A percentile compares a stretch with the other conserved stretches of the same genome.
phyloP scores from a whole-genome alignment of 2,888 invertebrate species.

The Cyaniris semiargus region DNA sequence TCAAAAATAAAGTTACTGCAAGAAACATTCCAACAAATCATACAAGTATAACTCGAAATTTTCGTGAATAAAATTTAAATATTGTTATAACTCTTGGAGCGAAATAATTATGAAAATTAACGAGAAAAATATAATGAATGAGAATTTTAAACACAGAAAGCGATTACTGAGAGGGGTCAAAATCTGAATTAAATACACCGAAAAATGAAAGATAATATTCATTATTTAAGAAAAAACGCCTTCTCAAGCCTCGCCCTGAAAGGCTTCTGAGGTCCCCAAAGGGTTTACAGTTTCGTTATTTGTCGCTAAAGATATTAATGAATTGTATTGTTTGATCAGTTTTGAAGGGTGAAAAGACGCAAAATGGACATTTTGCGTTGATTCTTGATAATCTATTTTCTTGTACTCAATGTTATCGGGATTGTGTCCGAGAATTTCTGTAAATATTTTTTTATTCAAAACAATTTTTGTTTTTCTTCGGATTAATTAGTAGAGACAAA shows the following conservation, averaged over 20 bases:
- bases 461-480: background rate
- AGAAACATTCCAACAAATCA: background rate
- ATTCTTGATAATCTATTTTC: background rate
- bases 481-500: too few species aligned
- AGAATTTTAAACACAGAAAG: conserved; percentile 9
- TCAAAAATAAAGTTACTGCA: background rate
- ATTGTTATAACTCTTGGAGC: conserved; percentile 10
- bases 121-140: conserved; percentile 9
- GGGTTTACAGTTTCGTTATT: conserved; percentile 15
- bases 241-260: background rate
- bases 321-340: conserved; percentile 17
- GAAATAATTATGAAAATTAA: conserved; percentile 15
- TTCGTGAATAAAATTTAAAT: background rate
- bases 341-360: background rate
- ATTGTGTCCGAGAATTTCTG: background rate
- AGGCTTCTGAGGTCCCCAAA: background rate
- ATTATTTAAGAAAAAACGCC: background rate
- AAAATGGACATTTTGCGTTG: background rate
- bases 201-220: conserved; percentile 16
- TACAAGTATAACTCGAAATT: background rate
- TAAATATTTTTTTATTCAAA: background rate
- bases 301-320: conserved; percentile 10
- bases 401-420: background rate
- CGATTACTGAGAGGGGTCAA: conserved; percentile 12
- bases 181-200: conserved; percentile 17